Conservation (phyloP, 2,113 vertebrate species). For the Muscicapa adusta region DNA sequence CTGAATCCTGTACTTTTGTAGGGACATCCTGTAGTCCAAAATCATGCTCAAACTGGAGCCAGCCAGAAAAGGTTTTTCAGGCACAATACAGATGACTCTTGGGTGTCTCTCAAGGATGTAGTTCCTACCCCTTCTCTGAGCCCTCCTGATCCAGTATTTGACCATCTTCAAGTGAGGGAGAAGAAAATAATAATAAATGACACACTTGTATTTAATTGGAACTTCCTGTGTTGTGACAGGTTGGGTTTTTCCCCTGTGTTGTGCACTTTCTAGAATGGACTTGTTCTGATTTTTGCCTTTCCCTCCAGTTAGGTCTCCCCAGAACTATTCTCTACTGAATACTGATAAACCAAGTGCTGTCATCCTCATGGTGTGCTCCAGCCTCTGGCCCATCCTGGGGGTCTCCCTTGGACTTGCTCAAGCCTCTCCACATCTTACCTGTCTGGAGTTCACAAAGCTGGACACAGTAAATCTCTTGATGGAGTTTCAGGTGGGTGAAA, state of each 20-base stretch:
- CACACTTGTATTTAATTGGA: background rate
- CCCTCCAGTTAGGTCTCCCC: background rate
- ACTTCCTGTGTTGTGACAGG: background rate
- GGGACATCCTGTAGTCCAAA: accelerated
- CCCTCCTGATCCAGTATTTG: background rate
- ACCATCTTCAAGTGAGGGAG: background rate
- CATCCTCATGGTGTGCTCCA: background rate
- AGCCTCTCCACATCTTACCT: background rate
- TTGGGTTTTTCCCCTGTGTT: background rate
- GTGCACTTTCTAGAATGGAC: accelerated
- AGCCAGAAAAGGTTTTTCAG: background rate
- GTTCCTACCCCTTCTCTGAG: background rate
- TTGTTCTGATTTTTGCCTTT: background rate
- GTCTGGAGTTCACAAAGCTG: background rate
- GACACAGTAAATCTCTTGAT: background rate
- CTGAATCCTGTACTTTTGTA: background rate
- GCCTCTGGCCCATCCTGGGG: accelerated
- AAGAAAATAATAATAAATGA: accelerated
- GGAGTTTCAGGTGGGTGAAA: background rate
- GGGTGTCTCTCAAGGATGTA: background rate
- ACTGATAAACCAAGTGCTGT: accelerated
- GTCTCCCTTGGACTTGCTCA: accelerated
- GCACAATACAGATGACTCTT: background rate
- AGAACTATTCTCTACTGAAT: background rate
- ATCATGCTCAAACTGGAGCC: background rate